phyloP scores from a whole-genome alignment of 2,797 vertebrate species.

The Lindbergichthys nudifrons region DNA sequence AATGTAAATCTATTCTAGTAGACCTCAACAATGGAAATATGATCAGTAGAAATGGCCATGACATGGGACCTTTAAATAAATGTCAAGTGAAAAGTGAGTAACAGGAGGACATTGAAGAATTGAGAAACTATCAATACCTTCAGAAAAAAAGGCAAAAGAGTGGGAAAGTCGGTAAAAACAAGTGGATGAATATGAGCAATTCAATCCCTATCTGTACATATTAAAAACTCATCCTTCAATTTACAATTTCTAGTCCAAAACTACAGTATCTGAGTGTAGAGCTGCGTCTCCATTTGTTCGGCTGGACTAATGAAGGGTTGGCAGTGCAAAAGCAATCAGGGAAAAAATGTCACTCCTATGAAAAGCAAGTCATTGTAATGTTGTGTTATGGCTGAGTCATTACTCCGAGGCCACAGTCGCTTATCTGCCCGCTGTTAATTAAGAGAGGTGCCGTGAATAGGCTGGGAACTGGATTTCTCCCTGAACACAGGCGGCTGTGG shows the following conservation, averaged over 20 bases:
- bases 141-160: background rate
- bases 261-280: slow-evolving; percentile 2
- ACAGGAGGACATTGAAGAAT: slow-evolving; percentile 31
- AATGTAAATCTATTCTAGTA: too few species aligned
- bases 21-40: too few species aligned
- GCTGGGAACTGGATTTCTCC: slow-evolving; percentile 66
- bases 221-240: slow-evolving; percentile 9
- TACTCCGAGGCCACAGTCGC: slow-evolving; percentile 63
- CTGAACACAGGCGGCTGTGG: too few species aligned
- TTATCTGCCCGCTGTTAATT: slow-evolving; percentile 79
- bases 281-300: slow-evolving; percentile 35
- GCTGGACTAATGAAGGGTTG: slow-evolving; percentile 50
- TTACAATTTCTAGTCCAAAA: slow-evolving; percentile 15
- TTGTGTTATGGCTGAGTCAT: slow-evolving; percentile 67
- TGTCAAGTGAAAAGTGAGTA: slow-evolving; percentile 35
- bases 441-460: slow-evolving; percentile 71
- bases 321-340: slow-evolving; percentile 54
- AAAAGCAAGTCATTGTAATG: slow-evolving; percentile 72
- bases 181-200: background rate
- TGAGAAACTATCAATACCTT: background rate
- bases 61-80: slow-evolving; percentile 6
- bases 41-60: too few species aligned
- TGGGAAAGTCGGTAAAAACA: background rate
- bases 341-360: slow-evolving; percentile 66
- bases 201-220: slow-evolving; percentile 10